Evolutionary conservation across 1,140 invertebrate species (phyloP).

Genomic region (Procambarus virginalis): DNA sequence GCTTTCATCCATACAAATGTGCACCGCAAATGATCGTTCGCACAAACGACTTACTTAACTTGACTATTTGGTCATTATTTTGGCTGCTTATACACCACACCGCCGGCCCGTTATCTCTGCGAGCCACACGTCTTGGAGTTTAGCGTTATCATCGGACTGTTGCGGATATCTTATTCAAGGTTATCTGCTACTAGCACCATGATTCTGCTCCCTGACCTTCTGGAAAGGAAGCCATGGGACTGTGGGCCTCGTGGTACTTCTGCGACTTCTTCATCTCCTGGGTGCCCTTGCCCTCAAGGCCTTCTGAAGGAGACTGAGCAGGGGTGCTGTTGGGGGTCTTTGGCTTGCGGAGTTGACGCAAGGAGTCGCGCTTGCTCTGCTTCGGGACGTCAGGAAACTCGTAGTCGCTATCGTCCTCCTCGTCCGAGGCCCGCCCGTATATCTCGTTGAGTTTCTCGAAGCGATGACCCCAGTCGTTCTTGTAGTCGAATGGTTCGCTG

Average conservation of each 20-base stretch:
- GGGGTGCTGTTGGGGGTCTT: slow-evolving; percentile 12
- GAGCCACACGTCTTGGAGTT: background rate
- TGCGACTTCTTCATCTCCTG: slow-evolving; percentile 1
- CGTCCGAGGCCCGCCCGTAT: slow-evolving; percentile 50
- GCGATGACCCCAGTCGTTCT: slow-evolving; percentile 58
- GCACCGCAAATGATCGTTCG: slow-evolving; percentile 19
- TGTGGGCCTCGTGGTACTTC: slow-evolving; percentile 36
- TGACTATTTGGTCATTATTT: background rate
- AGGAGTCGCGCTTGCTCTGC: slow-evolving; percentile 24
- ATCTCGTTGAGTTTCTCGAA: slow-evolving; percentile 65
- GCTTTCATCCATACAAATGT: background rate
- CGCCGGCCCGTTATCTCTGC: background rate
- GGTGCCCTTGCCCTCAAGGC: background rate
- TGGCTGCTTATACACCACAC: slow-evolving; percentile 1
- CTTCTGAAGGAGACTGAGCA: background rate
- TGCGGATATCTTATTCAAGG: background rate
- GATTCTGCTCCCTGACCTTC: slow-evolving; percentile 44
- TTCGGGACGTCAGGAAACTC: slow-evolving; percentile 58
- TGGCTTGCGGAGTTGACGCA: slow-evolving; percentile 6
- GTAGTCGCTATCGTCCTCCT: slow-evolving; percentile 64
- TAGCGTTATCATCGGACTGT: background rate
- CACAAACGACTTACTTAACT: slow-evolving; percentile 2
- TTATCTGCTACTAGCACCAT: slow-evolving; percentile 56
- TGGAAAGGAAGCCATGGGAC: slow-evolving; percentile 40
- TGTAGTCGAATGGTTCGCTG: slow-evolving; percentile 52